phyloP scores from a whole-genome alignment of 2,797 vertebrate species.

The Antennarius maculatus region DNA sequence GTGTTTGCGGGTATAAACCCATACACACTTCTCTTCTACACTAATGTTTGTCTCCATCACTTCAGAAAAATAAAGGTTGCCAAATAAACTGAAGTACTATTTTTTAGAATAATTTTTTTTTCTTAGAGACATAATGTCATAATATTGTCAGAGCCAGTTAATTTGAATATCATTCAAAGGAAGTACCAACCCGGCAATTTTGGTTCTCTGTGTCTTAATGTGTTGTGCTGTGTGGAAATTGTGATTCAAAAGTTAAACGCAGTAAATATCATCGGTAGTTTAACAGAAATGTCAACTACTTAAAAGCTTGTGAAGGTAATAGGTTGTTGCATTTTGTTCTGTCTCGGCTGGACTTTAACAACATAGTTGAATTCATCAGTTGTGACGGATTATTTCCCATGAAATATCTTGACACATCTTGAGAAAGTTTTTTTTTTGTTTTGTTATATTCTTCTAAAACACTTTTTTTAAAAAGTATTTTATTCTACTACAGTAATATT shows the following conservation, averaged over 20 bases:
- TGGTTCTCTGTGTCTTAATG: background rate
- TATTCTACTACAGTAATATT: background rate
- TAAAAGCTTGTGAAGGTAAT: background rate
- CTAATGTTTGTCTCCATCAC: conserved; percentile 30
- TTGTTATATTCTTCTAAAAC: background rate
- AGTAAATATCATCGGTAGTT: no score
- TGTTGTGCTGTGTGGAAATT: background rate
- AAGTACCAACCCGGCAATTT: background rate
- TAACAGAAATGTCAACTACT: background rate
- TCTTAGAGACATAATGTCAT: conserved; percentile 5
- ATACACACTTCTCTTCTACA: conserved; percentile 42
- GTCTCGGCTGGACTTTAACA: no score
- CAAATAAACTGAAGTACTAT: background rate
- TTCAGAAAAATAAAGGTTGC: conserved; percentile 5
- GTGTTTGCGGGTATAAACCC: conserved; percentile 65
- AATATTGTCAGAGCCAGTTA: conserved; percentile 1
- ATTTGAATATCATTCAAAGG: background rate
- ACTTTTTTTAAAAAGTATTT: no score
- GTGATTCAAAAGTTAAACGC: background rate
- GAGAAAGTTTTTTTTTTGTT: background rate
- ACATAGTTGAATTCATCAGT: background rate
- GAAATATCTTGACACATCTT: background rate
- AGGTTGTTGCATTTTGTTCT: background rate
- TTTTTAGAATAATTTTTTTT: conserved; percentile 19
- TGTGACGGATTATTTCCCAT: background rate